These are phyloP conservation scores for Tamandua tetradactyla DNA, from an alignment of 2,797 vertebrate genomes.

Conservation along the genomic window DNA sequence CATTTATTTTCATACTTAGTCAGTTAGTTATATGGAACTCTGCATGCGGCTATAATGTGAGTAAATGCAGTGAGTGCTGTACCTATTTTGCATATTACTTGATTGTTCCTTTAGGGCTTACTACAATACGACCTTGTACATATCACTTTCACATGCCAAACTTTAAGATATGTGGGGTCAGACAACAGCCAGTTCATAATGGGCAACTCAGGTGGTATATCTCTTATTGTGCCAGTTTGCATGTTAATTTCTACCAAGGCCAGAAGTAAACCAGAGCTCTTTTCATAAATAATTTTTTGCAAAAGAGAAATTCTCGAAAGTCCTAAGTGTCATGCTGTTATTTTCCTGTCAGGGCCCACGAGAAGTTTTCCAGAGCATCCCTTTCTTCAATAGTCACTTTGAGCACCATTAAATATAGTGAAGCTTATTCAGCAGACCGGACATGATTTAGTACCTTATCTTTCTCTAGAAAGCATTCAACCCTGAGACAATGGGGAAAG, in stretches of 20 bases:
- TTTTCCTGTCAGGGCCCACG: neutral
- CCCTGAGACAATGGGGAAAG: neutral
- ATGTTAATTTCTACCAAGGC: neutral
- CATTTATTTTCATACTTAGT: neutral
- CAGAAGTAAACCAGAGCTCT: neutral
- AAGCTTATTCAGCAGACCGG: neutral
- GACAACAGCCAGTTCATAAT: neutral
- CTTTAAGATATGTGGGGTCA: neutral
- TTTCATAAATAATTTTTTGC: neutral
- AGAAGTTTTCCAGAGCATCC: neutral
- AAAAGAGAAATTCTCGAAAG: neutral
- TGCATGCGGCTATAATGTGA: neutral
- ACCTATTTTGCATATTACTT: neutral
- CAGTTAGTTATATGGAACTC: neutral
- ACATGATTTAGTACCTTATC: neutral
- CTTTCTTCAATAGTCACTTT: neutral
- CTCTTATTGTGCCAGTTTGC: neutral
- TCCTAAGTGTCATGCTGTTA: neutral
- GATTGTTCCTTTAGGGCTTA: neutral
- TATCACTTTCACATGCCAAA: neutral
- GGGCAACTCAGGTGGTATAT: neutral
- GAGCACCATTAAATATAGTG: neutral
- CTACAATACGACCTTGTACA: neutral
- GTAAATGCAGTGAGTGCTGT: neutral
- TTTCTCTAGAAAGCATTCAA: neutral